These are phyloP conservation scores for Melipona bicolor DNA, from an alignment of 2,888 invertebrate genomes.

Conservation along the genomic window DNA sequence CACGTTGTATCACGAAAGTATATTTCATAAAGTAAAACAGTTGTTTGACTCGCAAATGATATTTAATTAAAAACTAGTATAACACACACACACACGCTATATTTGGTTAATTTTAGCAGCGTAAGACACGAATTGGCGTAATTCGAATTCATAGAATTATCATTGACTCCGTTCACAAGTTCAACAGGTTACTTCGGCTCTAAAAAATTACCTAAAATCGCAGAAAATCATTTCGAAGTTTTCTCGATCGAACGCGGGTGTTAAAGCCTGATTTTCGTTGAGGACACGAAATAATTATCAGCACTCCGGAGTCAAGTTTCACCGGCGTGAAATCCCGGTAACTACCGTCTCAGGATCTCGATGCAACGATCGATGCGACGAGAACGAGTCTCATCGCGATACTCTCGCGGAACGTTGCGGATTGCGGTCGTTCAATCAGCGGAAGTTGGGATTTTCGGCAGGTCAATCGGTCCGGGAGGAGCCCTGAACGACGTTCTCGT, in stretches of 20 bases:
- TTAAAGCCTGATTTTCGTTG: not conserved
- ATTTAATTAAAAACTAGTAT: not conserved
- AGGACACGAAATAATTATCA: too few species aligned
- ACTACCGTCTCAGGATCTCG: too few species aligned
- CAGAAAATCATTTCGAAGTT: not conserved
- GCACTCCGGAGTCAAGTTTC: too few species aligned
- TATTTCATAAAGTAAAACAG: not conserved
- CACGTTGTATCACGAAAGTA: not conserved
- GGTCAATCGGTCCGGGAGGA: slow-evolving; percentile 17
- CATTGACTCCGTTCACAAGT: too few species aligned
- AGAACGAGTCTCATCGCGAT: not conserved
- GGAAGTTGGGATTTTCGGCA: not conserved
- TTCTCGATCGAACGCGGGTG: not conserved
- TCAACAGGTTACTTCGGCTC: too few species aligned
- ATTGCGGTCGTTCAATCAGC: slow-evolving; percentile 4
- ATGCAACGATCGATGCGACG: not conserved
- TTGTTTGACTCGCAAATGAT: not conserved
- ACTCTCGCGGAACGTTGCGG: not conserved
- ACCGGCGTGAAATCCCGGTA: too few species aligned
- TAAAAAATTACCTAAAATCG: too few species aligned
- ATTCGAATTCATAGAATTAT: too few species aligned
- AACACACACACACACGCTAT: too few species aligned
- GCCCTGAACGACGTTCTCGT: not conserved
- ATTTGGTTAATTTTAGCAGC: not conserved
- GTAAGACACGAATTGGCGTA: too few species aligned